phyloP scores from a whole-genome alignment of 92 coral and sea anemone genomes.

The Nematostella vectensis region DNA sequence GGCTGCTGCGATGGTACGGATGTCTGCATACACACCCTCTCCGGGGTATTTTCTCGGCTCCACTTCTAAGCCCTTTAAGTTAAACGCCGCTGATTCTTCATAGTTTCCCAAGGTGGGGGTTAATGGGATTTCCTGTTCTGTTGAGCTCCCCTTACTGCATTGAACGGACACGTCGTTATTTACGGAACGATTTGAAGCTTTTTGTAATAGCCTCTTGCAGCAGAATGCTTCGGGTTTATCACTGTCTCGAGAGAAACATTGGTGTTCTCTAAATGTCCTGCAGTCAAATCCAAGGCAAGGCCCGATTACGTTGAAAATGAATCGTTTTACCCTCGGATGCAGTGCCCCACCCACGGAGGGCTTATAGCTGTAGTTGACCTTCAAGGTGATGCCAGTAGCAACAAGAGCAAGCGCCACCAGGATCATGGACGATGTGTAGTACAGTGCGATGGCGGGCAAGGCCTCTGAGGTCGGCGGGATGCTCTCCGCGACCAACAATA shows the following conservation, averaged over 20 bases:
- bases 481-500: constrained; percentile 71
- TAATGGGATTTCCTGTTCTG: neutral
- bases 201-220: neutral
- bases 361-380: constrained; percentile 61
- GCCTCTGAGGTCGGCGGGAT: constrained; percentile 84
- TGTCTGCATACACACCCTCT: constrained; percentile 19
- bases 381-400: constrained; percentile 74
- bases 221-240: neutral
- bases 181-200: neutral
- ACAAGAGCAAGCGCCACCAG: constrained; percentile 75
- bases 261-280: neutral
- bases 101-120: constrained; percentile 8
- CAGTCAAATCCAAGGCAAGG: constrained; percentile 33
- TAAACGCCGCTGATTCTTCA: constrained; percentile 9
- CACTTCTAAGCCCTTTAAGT: neutral
- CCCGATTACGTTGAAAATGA: constrained; percentile 49
- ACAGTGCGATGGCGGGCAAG: constrained; percentile 81
- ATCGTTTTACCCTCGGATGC: constrained; percentile 30
- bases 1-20: constrained; percentile 33
- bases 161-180: neutral
- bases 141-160: too few species aligned
- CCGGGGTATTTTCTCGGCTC: neutral
- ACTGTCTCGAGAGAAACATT: neutral
- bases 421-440: constrained; percentile 69
- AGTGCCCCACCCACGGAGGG: constrained; percentile 37